Percentiles rank a stretch among this genome's conserved stretches.
These are phyloP conservation scores for Hepsetus odoe DNA, from an alignment of 2,113 vertebrate genomes.

Conservation along the genomic window DNA sequence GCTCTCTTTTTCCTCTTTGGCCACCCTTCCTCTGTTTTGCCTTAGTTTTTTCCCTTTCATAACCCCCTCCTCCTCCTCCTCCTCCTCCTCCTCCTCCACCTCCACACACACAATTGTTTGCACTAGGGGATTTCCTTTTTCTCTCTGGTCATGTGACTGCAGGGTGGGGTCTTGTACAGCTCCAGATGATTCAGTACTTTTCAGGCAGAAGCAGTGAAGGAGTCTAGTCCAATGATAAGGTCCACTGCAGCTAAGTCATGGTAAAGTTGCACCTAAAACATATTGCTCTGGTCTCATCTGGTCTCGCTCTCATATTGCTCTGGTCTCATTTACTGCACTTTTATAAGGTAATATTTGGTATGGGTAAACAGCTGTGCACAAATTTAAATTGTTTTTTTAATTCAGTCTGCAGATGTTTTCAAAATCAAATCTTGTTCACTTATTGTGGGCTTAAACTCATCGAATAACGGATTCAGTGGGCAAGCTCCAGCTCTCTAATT, in stretches of 20 bases:
- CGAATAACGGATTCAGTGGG: slow-evolving; percentile 11
- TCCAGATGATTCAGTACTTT: slow-evolving; percentile 27
- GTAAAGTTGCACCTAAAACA: neutral
- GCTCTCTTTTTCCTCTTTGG: neutral
- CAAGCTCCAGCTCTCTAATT: neutral
- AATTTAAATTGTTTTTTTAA: neutral
- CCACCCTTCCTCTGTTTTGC: neutral
- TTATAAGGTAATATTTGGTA: neutral
- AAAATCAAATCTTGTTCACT: neutral
- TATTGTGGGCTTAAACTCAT: slow-evolving; percentile 8
- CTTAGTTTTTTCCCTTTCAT: too few species aligned
- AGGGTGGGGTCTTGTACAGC: slow-evolving; percentile 73
- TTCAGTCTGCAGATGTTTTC: slow-evolving; percentile 22
- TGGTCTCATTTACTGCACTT: too few species aligned
- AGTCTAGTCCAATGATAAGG: neutral
- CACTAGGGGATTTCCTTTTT: slow-evolving; percentile 70
- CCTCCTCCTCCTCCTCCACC: neutral
- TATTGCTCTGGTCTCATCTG: neutral
- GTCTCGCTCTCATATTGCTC: neutral
- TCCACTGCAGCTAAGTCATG: neutral
- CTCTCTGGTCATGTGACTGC: slow-evolving; percentile 71
- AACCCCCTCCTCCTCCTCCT: neutral
- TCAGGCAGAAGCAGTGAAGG: neutral
- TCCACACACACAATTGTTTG: too few species aligned
- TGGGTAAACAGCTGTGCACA: neutral